phyloP scores from a whole-genome alignment of 2,888 invertebrate species.

The Bellardia pandia region DNA sequence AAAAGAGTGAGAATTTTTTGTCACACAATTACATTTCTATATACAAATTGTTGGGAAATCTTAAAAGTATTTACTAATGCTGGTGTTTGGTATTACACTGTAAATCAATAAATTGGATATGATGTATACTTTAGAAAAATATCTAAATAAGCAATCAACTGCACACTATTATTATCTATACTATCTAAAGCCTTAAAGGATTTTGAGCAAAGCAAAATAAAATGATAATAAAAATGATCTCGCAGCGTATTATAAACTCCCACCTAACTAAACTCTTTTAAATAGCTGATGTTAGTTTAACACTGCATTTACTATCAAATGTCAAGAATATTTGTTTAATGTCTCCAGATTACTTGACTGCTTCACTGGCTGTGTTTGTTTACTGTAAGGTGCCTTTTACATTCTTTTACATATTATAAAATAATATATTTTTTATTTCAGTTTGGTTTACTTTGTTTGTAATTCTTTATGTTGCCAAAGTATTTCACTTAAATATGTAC shows the following conservation, averaged over 20 bases:
- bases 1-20: conserved; percentile 23
- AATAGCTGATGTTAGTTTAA: neutral
- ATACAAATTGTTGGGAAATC: neutral
- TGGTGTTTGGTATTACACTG: neutral
- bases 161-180: too few species aligned
- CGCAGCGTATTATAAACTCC: too few species aligned
- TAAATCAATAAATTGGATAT: too few species aligned
- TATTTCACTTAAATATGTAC: conserved; percentile 28
- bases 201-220: too few species aligned
- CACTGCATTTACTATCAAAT: conserved; percentile 7
- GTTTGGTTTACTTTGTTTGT: conserved; percentile 11
- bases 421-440: neutral
- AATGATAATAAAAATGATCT: too few species aligned
- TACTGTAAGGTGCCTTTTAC: conserved; percentile 33
- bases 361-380: neutral
- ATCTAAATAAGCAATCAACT: too few species aligned
- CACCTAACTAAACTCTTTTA: conserved; percentile 2
- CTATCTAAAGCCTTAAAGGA: too few species aligned
- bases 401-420: neutral
- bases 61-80: neutral
- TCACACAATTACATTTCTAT: neutral
- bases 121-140: too few species aligned
- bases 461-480: conserved; percentile 47
- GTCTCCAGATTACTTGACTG: conserved; percentile 24
- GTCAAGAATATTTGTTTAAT: conserved; percentile 6